phyloP scores from a whole-genome alignment of 2,888 invertebrate species.

The Chrysolina americana region DNA sequence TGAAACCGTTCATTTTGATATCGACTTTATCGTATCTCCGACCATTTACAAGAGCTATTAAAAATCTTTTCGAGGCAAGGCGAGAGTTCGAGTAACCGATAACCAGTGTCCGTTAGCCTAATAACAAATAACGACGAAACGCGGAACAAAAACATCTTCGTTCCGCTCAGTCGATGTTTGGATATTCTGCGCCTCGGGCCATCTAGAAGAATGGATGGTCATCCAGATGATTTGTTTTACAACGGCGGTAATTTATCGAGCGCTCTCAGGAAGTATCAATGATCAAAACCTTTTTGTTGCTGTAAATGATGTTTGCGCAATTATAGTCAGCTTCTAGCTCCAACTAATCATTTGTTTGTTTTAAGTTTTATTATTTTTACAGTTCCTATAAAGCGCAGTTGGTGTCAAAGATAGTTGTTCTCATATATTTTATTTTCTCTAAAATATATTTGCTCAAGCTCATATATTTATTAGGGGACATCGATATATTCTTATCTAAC shows the following conservation, averaged over 20 bases:
- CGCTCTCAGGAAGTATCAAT: constrained; percentile 3
- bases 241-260: background rate
- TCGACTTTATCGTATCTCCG: background rate
- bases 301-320: background rate
- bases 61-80: constrained; percentile 5
- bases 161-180: constrained; percentile 21
- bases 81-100: constrained; percentile 21
- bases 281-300: background rate
- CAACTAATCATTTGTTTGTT: no score
- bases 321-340: no score
- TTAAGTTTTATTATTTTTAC: no score
- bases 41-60: constrained; percentile 8
- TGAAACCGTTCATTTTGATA: background rate
- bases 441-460: no score
- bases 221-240: constrained; percentile 8
- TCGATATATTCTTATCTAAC: no score
- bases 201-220: constrained; percentile 7
- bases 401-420: no score
- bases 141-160: constrained; percentile 21
- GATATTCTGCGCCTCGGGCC: background rate
- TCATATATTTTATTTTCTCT: no score
- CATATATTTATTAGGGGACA: no score
- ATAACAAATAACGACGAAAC: constrained; percentile 9
- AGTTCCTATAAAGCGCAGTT: no score
- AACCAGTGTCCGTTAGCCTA: constrained; percentile 13